Evolutionary conservation across 2,888 invertebrate genomes (phyloP).

Genomic region (Lottia scabra): DNA sequence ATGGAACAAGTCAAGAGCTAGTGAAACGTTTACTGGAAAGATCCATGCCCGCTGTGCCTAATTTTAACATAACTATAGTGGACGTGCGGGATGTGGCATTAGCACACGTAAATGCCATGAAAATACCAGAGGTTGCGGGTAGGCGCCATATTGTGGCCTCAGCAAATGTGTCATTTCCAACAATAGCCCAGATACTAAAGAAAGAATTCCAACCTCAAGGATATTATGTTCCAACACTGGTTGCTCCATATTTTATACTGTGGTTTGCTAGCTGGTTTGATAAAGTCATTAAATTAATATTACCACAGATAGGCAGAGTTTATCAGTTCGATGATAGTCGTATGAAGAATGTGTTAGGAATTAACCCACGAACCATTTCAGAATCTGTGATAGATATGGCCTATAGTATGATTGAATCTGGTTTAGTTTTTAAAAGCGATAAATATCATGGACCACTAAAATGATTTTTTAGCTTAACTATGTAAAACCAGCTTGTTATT

Average conservation of each 20-base stretch:
- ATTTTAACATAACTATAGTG: constrained; percentile 38
- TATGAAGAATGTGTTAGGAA: constrained; percentile 11
- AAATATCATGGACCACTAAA: constrained; percentile 13
- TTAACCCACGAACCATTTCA: constrained; percentile 12
- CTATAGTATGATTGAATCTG: constrained; percentile 18
- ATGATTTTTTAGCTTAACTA: too few species aligned
- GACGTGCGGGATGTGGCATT: constrained; percentile 72
- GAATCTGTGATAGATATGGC: constrained; percentile 25
- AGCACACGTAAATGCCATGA: constrained; percentile 70
- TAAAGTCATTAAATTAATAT: constrained; percentile 47
- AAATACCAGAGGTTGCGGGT: constrained; percentile 65
- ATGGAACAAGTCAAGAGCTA: constrained; percentile 13
- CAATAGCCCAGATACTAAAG: constrained; percentile 67
- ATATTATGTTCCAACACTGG: constrained; percentile 61
- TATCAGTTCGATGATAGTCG: constrained; percentile 5
- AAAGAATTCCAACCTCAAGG: constrained; percentile 70
- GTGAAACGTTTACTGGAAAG: neutral
- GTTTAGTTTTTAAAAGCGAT: constrained; percentile 19
- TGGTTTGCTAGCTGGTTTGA: constrained; percentile 65
- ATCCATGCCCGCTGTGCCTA: neutral
- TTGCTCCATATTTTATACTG: constrained; percentile 61
- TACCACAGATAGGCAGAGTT: neutral
- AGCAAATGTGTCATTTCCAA: constrained; percentile 67
- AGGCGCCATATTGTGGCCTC: constrained; percentile 63
- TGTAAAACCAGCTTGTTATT: too few species aligned